phyloP scores from a whole-genome alignment of 2,797 vertebrate genomes.

The Sebastes paucispinis region DNA sequence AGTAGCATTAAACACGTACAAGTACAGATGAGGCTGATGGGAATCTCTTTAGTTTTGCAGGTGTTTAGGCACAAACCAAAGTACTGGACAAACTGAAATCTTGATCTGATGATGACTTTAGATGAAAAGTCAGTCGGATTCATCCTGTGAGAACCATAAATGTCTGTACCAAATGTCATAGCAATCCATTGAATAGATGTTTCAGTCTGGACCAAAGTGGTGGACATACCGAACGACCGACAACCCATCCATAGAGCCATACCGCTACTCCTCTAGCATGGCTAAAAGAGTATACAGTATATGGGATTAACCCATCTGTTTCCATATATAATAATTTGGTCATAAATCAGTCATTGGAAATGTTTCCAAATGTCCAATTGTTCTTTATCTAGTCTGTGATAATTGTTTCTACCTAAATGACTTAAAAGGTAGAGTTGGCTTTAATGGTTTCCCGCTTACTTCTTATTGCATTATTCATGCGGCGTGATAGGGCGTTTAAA shows the following conservation, averaged over 20 bases:
- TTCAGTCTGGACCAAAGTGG: background rate
- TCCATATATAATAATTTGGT: background rate
- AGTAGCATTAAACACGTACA: background rate
- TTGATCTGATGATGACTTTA: background rate
- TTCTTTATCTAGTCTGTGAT: background rate
- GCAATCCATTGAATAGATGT: background rate
- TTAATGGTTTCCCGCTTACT: slow-evolving; percentile 30
- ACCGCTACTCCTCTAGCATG: background rate
- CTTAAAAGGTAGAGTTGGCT: background rate
- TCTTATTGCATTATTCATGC: slow-evolving; percentile 58
- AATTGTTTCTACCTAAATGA: background rate
- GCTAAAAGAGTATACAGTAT: background rate
- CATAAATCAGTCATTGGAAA: too few relatives aligned
- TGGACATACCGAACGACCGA: background rate
- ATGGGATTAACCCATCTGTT: background rate
- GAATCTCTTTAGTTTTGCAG: too few relatives aligned
- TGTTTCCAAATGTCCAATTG: too few relatives aligned
- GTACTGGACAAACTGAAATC: background rate
- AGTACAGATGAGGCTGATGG: too few relatives aligned
- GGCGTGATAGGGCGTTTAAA: slow-evolving; percentile 42
- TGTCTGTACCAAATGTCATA: background rate
- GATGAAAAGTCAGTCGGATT: background rate
- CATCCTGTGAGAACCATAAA: background rate
- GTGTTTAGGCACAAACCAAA: background rate
- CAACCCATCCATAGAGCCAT: background rate